Evolutionary conservation across 2,888 invertebrate species (phyloP), one percentile per base, ranked within the genome.

Genomic region (Synanthedon myopaeformis): DNA sequence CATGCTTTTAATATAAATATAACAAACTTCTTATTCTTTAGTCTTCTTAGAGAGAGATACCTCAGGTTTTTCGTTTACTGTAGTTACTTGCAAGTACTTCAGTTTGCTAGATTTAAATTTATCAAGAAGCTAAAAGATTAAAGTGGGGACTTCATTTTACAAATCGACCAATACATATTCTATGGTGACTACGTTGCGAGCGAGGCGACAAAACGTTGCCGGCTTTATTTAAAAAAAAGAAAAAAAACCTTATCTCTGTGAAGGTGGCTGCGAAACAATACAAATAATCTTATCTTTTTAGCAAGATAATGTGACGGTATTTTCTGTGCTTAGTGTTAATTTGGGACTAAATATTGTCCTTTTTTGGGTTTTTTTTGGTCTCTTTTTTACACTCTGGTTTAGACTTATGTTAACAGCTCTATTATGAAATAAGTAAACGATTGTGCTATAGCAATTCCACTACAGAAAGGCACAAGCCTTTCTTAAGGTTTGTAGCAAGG

Each of bases 311-410:
- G 49, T 53, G 54, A 59, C 60, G 54, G 62, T 66, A 63, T 67
- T 69, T 72, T 58, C 61, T 62, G 67, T 58, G 60, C 57, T 61
- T 63, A 66, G 74, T 76, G 80, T 80, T 83, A 83, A 83, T 84
- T 82, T 72, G 69, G 63, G 63, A 62, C 67, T 72, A 72, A 45
- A 71, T 72, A 68, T 62, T 61, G 56, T 58, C 57, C 59, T 56
- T 59, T 67, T 62, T 64, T 65, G 23, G 6, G 49, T 17, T 23
- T 8, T 28, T 35, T 35, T 35, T 35, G 35, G 6, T 35, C 35
- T 35, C 10, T 35, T 35, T 28, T 35, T 35, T 35, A 35, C 35
- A 10, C 3, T 35, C 35, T 35, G 35, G 28, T 28, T 35, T 35
- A 35, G 10, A 35, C 10, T 5, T 35, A 10, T 35, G 6, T 10